Conservation (phyloP, 2,888 invertebrate species). For the Gryllus longicercus region DNA sequence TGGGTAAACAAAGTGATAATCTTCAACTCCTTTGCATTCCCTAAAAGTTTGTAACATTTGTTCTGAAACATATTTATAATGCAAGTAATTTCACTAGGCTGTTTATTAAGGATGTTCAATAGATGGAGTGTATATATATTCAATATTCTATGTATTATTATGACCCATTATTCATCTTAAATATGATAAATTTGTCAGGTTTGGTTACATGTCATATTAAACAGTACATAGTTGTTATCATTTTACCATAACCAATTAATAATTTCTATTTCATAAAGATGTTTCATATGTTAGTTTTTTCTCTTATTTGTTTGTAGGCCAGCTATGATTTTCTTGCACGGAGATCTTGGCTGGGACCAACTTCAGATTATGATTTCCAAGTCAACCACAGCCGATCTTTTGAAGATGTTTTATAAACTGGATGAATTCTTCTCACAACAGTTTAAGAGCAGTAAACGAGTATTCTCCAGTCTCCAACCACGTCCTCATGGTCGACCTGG, state of each 20-base stretch:
- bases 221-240: neutral
- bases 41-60: too few relatives aligned
- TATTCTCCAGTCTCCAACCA: constrained; percentile 71
- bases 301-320: constrained; percentile 54
- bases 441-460: constrained; percentile 91
- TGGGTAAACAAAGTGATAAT: too few relatives aligned
- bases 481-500: constrained; percentile 40
- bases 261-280: neutral
- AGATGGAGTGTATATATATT: too few relatives aligned
- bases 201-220: neutral
- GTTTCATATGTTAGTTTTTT: neutral
- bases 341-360: constrained; percentile 91
- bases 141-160: too few relatives aligned
- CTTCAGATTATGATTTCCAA: constrained; percentile 95
- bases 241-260: neutral
- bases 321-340: constrained; percentile 87
- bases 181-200: neutral
- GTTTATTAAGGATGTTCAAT: too few relatives aligned
- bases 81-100: too few relatives aligned
- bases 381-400: constrained; percentile 92
- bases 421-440: constrained; percentile 98
- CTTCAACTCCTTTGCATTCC: too few relatives aligned
- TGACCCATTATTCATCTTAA: too few relatives aligned
- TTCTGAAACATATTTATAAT: too few relatives aligned
- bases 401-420: constrained; percentile 94